Evolutionary conservation across 2,113 vertebrate species (phyloP), one percentile per base, ranked within the genome.

Genomic region (Capricornis sumatraensis): DNA sequence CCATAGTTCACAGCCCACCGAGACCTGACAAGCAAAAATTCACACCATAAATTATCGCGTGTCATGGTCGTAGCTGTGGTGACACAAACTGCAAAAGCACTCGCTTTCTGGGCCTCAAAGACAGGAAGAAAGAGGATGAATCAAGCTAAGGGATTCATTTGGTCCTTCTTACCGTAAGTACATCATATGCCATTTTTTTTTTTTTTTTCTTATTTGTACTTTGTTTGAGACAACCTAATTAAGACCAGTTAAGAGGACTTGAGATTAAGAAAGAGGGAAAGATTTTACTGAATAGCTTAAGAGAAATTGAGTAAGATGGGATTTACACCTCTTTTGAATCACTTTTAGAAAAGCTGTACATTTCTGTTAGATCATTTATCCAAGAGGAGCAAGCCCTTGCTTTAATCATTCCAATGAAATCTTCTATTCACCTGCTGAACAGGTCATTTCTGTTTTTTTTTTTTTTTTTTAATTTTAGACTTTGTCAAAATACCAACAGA

Each of bases 241-340:
- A 92, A 93, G 33, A 23, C 40, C 93, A 25, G 6, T 60, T 93
- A 60, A 81, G 33, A 71, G 19, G 2, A 91, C 15, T n/a, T 36
- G 40, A 67, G 53, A 36, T 71, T 92, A 43, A 82, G 19, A 95
- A 98, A 97, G 23, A 94, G 93, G 53, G 62, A 97, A 89, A 87
- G 3, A 55, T 95, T 98, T 98, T 47, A 92, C 40, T 95, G 28
- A 96, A 97, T 97, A 98, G 6, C 11, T 97, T 98, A 97, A 97
- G 62, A 97, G 79, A 57, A 97, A 97, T 92, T 67, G 6, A 36
- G 83, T 93, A 91, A 79, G 27, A 97, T 64, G 74, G 64, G 78
- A 96, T 98, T 98, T 97, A 87, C 23, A 57, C 8, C 45, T 89
- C 45, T 96, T 97, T 97, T 58, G 78, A 97, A 98, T 85, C 33